A percentile compares a stretch with the other conserved stretches of the same genome.
phyloP scores from a whole-genome alignment of 2,797 vertebrate genomes.

The Orestias chungarensis region DNA sequence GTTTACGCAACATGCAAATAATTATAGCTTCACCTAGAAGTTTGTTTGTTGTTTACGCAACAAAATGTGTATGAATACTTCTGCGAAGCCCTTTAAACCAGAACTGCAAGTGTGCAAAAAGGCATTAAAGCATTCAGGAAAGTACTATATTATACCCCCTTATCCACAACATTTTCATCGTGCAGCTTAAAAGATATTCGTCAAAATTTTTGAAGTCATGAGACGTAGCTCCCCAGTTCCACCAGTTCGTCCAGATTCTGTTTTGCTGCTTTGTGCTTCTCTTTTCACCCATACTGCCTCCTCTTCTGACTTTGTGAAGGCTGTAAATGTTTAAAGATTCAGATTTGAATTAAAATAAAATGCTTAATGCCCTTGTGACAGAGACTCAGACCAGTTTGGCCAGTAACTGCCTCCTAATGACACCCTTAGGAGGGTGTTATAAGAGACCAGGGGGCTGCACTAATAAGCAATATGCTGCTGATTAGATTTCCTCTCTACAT shows the following conservation, averaged over 20 bases:
- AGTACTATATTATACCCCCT: no score
- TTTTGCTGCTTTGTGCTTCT: not conserved
- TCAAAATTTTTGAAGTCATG: no score
- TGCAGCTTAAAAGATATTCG: no score
- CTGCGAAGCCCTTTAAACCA: not conserved
- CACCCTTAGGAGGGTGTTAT: not conserved
- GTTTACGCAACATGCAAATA: no score
- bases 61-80: not conserved
- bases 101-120: no score
- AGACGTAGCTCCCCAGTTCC: not conserved
- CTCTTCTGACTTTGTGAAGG: not conserved
- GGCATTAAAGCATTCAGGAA: no score
- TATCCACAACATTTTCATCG: no score
- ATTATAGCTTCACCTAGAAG: no score
- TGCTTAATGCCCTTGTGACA: not conserved
- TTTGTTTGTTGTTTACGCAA: not conserved
- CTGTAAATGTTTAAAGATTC: not conserved
- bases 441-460: conserved; percentile 11
- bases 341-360: not conserved
- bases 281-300: conserved; percentile 8
- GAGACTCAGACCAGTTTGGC: conserved; percentile 28
- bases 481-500: conserved; percentile 54
- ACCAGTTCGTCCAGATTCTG: not conserved
- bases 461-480: conserved; percentile 26
- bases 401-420: conserved; percentile 1